Evolutionary conservation across 2,888 invertebrate genomes (phyloP), one percentile per base, ranked within the genome.

Genomic region (Baccha elongata): DNA sequence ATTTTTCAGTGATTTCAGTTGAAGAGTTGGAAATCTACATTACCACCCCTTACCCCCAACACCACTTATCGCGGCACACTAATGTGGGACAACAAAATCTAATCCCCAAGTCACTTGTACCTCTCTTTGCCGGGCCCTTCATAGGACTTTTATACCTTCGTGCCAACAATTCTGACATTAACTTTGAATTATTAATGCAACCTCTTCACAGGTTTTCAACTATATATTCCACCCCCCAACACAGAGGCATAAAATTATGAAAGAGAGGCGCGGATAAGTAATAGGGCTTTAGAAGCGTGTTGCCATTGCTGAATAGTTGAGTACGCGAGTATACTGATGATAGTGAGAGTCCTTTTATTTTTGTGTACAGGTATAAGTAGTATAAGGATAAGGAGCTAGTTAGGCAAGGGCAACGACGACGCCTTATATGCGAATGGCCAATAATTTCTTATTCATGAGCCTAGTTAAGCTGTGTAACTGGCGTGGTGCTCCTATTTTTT

Each of bases 121-220:
- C 60, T 29, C 8, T 23, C 19, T 29, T n/a, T 26, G n/a, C n/a
- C n/a, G n/a, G n/a, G n/a, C n/a, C n/a, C n/a, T n/a, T 13, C 13
- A 21, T 21, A 11, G 5, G 5, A 19, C 7, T 23, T 8, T 35
- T 10, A 13, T 6, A 3, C 19, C 10, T 21, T 26, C 35, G 23
- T 42, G 23, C 32, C 42, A 67, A 68, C 50, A 67, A 55, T 42
- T 58, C 17, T 52, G 68, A 52, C 60, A 64, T 75, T 62, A 46
- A 68, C 52, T 76, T 55, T 76, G 75, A 76, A 76, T 69, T 76
- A 76, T 78, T 78, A 71, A 78, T 71, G 21, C 58, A 65, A 15
- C 65, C 65, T 40, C 64, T 58, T 58, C 13, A 26, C 17, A 58
- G 42, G 29, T 26, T 19, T 44, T 60, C 29, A 1, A 44, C 19